Evolutionary conservation across 2,797 vertebrate genomes (phyloP).

Genomic region (Leptoclinus maculatus): DNA sequence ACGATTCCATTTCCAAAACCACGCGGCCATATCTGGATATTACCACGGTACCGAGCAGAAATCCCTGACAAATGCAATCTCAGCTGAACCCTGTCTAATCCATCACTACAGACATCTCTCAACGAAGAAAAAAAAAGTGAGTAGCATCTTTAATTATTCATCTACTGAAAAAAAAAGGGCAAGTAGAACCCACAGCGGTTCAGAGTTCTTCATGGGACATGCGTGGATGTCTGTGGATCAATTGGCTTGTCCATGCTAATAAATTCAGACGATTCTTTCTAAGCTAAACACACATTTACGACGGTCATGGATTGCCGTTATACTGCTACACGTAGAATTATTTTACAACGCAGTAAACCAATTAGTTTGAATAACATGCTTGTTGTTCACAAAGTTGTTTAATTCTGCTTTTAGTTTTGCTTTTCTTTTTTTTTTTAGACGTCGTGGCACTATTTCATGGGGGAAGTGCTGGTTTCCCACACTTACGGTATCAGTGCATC

Average conservation of each 20-base stretch:
- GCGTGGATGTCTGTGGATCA: slow-evolving; percentile 1
- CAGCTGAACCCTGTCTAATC: slow-evolving; percentile 70
- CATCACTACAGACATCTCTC: slow-evolving; percentile 63
- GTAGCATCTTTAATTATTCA: slow-evolving; percentile 74
- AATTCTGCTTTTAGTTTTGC: slow-evolving; percentile 6
- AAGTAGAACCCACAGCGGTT: slow-evolving; percentile 38
- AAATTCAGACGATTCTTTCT: neutral
- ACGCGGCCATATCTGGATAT: slow-evolving; percentile 63
- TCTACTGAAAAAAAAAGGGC: slow-evolving; percentile 56
- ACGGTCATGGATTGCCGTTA: neutral
- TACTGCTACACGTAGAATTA: neutral
- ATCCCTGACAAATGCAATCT: slow-evolving; percentile 72
- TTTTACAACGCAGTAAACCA: neutral
- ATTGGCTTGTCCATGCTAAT: slow-evolving; percentile 9
- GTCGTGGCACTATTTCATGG: neutral
- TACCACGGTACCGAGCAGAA: slow-evolving; percentile 58
- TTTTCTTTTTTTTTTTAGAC: neutral
- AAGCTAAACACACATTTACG: slow-evolving; percentile 2
- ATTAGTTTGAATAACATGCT: slow-evolving; percentile 2
- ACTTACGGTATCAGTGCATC: slow-evolving; percentile 41
- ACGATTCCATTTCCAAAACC: slow-evolving; percentile 58
- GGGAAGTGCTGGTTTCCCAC: slow-evolving; percentile 1
- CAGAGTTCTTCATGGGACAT: slow-evolving; percentile 26
- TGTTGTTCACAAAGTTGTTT: slow-evolving; percentile 6
- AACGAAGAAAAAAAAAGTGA: slow-evolving; percentile 47